Base-by-base conservation (phyloP, 2,113 vertebrate species). In the Prionailurus bengalensis region DNA sequence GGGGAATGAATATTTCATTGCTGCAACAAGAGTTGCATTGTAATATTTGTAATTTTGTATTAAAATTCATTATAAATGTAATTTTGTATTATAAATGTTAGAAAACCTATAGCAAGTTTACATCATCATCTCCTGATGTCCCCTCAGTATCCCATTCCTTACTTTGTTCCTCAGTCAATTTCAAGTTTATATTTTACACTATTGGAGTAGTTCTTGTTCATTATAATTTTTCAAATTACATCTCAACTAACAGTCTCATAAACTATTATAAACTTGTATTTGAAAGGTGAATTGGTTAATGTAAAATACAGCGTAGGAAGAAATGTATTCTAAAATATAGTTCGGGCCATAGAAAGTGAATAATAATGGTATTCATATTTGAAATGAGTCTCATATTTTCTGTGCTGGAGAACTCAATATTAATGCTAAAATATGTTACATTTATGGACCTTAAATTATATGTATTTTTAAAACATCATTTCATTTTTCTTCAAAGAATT, bases 241-340 rank as follows among this genome's bases (percentile, higher is more conserved):
- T 14, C 74, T 89, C 23, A 84, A 89, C 42, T 89, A 89, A 31
- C 7, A 71, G 14, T 82, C 70, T 78, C 39, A n/a, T 63, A 63
- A 90, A 42, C 65, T 85, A 31, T 42, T 82, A 63, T 71, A 55
- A 90, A 89, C 4, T 74, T 91, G 31, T 27, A 51, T n/a, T 81
- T 81, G 87, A 76, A 87, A 70, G 16, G 21, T 76, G 15, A 42
- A 63, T 76, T 31, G 58, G 19, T 92, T 45, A 53, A 74, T 33
- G 5, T 39, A 61, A 94, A 84, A 95, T 92, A 89, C 21, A 70
- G 29, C 45, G 9, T 31, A 94, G 45, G 31, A 79, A 89, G n/a
- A 78, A 45, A 21, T 12, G 2, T 39, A 53, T 95, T 92, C 92
- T 82, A 73, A 92, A 95, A 48, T 95, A 86, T 45, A 74, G 16